phyloP scores from a whole-genome alignment of 1,140 invertebrate genomes.

The Zaprionus camerounensis region DNA sequence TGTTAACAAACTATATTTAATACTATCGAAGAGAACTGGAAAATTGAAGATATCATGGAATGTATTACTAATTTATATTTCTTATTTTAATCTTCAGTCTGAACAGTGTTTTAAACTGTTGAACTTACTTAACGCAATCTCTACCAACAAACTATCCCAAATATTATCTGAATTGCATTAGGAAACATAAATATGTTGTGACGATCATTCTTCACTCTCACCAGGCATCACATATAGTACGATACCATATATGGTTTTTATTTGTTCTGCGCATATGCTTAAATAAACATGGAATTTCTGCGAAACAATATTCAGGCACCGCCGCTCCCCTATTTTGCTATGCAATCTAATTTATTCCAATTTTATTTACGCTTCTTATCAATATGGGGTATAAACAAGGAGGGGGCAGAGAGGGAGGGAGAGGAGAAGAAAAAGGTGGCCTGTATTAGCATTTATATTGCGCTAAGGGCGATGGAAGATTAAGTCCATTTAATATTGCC shows the following conservation, averaged over 20 bases:
- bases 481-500: slow-evolving; percentile 42
- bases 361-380: slow-evolving; percentile 10
- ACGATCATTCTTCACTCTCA: too few relatives aligned
- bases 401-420: background rate
- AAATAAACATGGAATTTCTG: slow-evolving; percentile 4
- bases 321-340: background rate
- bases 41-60: too few relatives aligned
- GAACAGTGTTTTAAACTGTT: too few relatives aligned
- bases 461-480: background rate
- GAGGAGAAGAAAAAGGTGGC: background rate
- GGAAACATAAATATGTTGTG: background rate
- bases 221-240: background rate
- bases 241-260: too few relatives aligned
- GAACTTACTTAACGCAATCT: too few relatives aligned
- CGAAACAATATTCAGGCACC: background rate
- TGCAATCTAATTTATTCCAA: slow-evolving; percentile 12
- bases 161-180: background rate
- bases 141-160: background rate
- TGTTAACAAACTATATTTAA: too few relatives aligned
- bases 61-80: too few relatives aligned
- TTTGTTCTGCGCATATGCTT: slow-evolving; percentile 8
- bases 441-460: slow-evolving; percentile 10
- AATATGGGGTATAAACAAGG: background rate
- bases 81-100: background rate
- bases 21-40: too few relatives aligned